A percentile compares a stretch with the other conserved stretches of the same genome.
Evolutionary conservation across 2,797 vertebrate species (phyloP).

Genomic region (Perodicticus potto): DNA sequence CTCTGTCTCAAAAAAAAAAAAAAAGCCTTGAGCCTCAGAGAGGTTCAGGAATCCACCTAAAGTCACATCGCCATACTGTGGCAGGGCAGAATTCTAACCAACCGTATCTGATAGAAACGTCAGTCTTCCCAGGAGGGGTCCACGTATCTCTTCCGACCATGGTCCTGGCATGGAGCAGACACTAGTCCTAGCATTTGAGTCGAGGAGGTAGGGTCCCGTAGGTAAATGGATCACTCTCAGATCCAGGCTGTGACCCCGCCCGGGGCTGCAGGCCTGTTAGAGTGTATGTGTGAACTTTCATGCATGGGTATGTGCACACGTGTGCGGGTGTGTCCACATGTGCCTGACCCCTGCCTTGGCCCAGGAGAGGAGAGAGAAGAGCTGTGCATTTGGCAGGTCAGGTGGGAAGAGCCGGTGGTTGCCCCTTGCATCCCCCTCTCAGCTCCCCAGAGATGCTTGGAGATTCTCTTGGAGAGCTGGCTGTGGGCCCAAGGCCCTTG

Average conservation of each 20-base stretch:
- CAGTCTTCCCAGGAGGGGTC: background rate
- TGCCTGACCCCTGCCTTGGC: background rate
- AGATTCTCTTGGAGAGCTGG: background rate
- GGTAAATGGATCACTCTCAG: background rate
- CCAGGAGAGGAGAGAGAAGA: background rate
- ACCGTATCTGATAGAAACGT: background rate
- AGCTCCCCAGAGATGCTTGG: background rate
- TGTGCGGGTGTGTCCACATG: fast-evolving
- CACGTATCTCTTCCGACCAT: background rate
- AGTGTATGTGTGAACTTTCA: too few relatives aligned
- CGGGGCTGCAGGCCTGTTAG: background rate
- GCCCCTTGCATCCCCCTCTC: background rate
- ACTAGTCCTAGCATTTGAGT: background rate
- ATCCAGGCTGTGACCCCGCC: background rate
- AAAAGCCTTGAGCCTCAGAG: background rate
- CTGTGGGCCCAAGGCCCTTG: background rate
- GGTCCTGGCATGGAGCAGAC: background rate
- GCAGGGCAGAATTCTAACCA: background rate
- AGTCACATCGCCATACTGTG: background rate
- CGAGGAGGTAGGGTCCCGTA: background rate
- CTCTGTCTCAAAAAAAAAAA: too few relatives aligned
- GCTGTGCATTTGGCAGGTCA: background rate
- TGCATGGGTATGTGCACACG: fast-evolving
- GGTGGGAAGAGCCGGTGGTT: background rate
- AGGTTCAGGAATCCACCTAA: background rate